phyloP scores from a whole-genome alignment of 2,113 vertebrate genomes.

The Pteronura brasiliensis region DNA sequence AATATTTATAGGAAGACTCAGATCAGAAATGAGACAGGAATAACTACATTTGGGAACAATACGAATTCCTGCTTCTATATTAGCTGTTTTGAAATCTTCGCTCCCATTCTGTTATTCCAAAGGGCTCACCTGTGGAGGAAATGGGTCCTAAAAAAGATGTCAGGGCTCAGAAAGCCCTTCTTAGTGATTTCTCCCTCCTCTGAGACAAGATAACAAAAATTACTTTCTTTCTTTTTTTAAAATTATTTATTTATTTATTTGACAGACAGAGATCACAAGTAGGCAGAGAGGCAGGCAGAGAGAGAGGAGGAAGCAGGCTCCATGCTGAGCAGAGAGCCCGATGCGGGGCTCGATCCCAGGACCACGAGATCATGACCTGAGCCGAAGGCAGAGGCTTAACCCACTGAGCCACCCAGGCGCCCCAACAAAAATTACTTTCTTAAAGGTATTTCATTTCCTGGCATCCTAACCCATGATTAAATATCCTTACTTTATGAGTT shows the following conservation, averaged over 20 bases:
- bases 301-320: no score
- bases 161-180: background rate
- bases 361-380: no score
- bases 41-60: background rate
- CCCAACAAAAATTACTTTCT: slow-evolving; percentile 14
- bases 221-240: no score
- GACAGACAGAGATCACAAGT: no score
- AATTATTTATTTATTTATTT: no score
- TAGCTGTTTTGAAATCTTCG: slow-evolving; percentile 12
- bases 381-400: no score
- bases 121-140: background rate
- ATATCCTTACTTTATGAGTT: background rate
- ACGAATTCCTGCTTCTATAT: background rate
- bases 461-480: background rate
- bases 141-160: background rate
- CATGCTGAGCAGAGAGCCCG: no score
- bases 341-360: no score
- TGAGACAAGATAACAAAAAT: background rate
- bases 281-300: no score
- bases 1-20: background rate
- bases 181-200: background rate
- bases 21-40: background rate
- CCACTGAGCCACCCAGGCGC: no score
- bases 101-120: background rate
- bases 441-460: slow-evolving; percentile 12